Base-by-base conservation (phyloP, 2,888 invertebrate species). In the Ornithoptera alexandrae region DNA sequence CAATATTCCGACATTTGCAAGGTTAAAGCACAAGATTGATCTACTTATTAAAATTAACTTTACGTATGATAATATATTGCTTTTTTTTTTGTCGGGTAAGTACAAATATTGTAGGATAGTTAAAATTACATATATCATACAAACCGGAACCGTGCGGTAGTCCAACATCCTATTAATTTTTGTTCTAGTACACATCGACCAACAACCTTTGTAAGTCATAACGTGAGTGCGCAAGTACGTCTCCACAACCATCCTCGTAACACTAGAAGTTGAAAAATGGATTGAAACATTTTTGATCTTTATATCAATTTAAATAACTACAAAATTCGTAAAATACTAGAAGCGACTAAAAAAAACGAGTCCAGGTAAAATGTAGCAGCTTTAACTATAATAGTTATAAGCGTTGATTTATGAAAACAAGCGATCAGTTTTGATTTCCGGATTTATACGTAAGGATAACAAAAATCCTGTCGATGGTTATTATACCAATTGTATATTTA, bases 11-110 rank as follows among this genome's bases (percentile, higher is more conserved):
- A 22, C 22, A 22, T 22, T 22, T 22, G 1, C 22, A 22, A 22
- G 22, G 22, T 22, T 22, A 22, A 22, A 22, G 22, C 22, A 22
- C 22, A 22, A 22, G 22, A 3, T 58, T n/a, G 4, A 58, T 17
- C n/a, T 36, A 65, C 36, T 2, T 17, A 61, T 58, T 58, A 61
- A 56, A 36, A 68, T 72, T 71, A 66, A 79, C 79, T 59, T 30
- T 30, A 30, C 30, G 30, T 30, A 30, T 30, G 30, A 30, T 30
- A 30, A 30, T 64, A 70, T 7, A 75, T 64, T 6, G 24, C 42
- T 53, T 65, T 73, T 2, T 2, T 22, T 58, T 42, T 0, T 67
- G 68, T 6, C 57, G 15, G 6, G 66, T 66, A 7, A 56, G 42
- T 1, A 66, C 50, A 6, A 62, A 64, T 61, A 74, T 75, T 0